phyloP scores from a whole-genome alignment of 1,140 invertebrate species.

The Thrips palmi region DNA sequence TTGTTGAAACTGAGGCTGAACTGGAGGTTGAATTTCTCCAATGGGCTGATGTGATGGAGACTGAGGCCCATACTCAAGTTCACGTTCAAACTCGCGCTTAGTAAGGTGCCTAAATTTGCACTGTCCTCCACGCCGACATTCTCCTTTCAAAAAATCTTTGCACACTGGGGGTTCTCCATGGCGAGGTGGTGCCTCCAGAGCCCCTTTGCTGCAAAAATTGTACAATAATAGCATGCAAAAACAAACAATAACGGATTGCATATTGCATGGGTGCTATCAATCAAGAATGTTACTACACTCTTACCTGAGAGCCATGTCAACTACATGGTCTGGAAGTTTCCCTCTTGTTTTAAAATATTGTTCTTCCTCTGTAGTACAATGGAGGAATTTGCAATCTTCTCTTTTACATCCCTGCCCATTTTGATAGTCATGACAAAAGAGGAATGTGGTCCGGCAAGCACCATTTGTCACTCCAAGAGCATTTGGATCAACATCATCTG shows the following conservation, averaged over 20 bases:
- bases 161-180: conserved; percentile 38
- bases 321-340: conserved; percentile 39
- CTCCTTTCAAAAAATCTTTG: conserved; percentile 57
- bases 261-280: neutral
- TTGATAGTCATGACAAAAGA: conserved; percentile 75
- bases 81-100: conserved; percentile 8
- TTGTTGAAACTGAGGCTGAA: too few species aligned
- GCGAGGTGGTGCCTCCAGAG: conserved; percentile 8
- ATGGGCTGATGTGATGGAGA: too few species aligned
- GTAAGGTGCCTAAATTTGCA: conserved; percentile 26
- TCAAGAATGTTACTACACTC: neutral
- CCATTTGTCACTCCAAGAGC: conserved; percentile 5
- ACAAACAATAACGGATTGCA: neutral
- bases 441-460: conserved; percentile 14
- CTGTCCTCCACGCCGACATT: conserved; percentile 36
- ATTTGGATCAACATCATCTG: conserved; percentile 27
- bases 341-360: conserved; percentile 50
- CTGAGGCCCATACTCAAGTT: too few species aligned
- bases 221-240: neutral
- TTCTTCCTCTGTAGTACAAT: conserved; percentile 58
- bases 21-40: too few species aligned
- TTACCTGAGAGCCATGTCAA: conserved; percentile 20
- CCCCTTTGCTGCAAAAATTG: conserved; percentile 8
- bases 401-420: conserved; percentile 32
- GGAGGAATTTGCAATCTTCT: conserved; percentile 44